Base-by-base conservation (phyloP, 2,797 vertebrate genomes). In the Naso thynnoides region DNA sequence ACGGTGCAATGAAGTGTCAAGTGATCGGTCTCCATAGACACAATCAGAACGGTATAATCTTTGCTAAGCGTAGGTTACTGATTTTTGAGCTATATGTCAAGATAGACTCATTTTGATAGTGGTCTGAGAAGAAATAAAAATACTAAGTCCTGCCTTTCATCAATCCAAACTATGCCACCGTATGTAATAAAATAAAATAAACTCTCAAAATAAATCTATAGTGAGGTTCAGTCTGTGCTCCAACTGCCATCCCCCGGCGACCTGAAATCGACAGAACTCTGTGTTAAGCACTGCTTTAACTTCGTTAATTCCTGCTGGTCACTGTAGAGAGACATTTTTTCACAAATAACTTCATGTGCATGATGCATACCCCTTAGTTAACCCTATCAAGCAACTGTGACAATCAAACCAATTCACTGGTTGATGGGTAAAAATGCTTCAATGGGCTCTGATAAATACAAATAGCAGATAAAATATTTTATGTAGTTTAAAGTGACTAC, bases 11-110 rank as follows among this genome's bases (percentile, higher is more conserved):
- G 31, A 88, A 65, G 77, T 75, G 61, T 84, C 82, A 70, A 82
- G 83, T 88, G 84, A 81, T 81, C 44, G 69, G 72, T 59, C 79
- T 78, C 59, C 38, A 84, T 83, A 88, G 85, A 87, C 81, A 84
- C 72, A 76, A 71, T 86, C 71, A 76, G 69, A 19, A 72, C 57
- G 73, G 49, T 78, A 21, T 80, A 77, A 87, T 90, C 88, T 85
- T 61, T 73, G 76, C 83, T 58, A 78, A 86, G 62, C 65, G 78
- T 44, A 16, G 15, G 33, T 44, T 89, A 91, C 87, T 90, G 88
- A 93, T 90, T 88, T 81, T 85, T 56, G 72, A 80, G 65, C 26
- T 26, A 53, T 71, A 54, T 75, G 52, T 63, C 8, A 38, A 74
- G 67, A 49, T 24, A 53, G 84, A 85, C 31, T 86, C 70, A 87